Percentiles rank a stretch among this genome's conserved stretches.
Evolutionary conservation across 2,888 invertebrate genomes (phyloP).

Genomic region (Thalpophila matura): DNA sequence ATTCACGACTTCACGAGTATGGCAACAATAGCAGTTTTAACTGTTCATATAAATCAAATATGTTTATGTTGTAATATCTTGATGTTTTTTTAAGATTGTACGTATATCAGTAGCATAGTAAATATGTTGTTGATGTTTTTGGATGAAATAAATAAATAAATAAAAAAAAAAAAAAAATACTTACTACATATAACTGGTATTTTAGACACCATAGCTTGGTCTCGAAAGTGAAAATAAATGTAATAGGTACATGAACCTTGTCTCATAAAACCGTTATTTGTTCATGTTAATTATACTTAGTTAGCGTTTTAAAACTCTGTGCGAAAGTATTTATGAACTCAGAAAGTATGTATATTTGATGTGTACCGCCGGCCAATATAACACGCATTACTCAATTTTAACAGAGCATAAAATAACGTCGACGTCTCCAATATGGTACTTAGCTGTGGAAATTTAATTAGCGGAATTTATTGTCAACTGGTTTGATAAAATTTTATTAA

Average conservation of each 20-base stretch:
- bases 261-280: slow-evolving; percentile 1
- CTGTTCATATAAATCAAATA: too few relatives aligned
- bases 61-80: neutral
- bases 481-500: neutral
- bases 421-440: slow-evolving; percentile 26
- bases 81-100: too few relatives aligned
- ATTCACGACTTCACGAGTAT: neutral
- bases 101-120: too few relatives aligned
- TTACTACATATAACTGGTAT: too few relatives aligned
- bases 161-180: too few relatives aligned
- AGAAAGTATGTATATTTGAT: slow-evolving; percentile 53
- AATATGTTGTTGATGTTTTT: too few relatives aligned
- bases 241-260: too few relatives aligned
- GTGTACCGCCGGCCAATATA: slow-evolving; percentile 41
- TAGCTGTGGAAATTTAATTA: slow-evolving; percentile 20
- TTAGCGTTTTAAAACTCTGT: slow-evolving; percentile 16
- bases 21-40: neutral
- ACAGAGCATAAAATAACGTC: slow-evolving; percentile 58
- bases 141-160: too few relatives aligned
- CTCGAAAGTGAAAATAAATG: too few relatives aligned
- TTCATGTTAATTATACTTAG: slow-evolving; percentile 19
- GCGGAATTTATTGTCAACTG: neutral
- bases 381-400: slow-evolving; percentile 55
- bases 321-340: slow-evolving; percentile 50
- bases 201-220: too few relatives aligned